Conservation (phyloP, 2,797 vertebrate species). For the Anniella stebbinsi region DNA sequence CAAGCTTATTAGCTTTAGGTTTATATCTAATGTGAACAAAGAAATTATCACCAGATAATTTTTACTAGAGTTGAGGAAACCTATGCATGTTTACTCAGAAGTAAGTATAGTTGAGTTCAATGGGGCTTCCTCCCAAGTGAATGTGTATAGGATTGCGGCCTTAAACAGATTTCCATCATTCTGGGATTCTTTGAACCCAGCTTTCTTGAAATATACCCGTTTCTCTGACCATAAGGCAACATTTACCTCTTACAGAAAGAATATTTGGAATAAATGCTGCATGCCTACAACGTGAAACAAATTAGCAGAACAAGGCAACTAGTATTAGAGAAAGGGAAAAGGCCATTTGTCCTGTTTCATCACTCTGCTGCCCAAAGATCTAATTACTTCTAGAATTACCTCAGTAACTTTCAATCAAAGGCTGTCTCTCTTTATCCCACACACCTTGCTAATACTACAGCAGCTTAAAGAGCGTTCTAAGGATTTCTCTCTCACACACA, state of each 20-base stretch:
- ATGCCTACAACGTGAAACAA: slow-evolving; percentile 64
- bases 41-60: slow-evolving; percentile 11
- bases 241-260: slow-evolving; percentile 12
- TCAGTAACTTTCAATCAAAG: slow-evolving; percentile 72
- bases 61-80: slow-evolving; percentile 8
- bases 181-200: slow-evolving; percentile 43
- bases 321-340: slow-evolving; percentile 60
- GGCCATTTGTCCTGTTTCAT: slow-evolving; percentile 72
- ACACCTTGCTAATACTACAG: slow-evolving; percentile 63
- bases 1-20: neutral
- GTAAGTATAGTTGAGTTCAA: neutral
- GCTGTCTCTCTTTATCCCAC: slow-evolving; percentile 61
- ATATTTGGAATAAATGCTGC: slow-evolving; percentile 57
- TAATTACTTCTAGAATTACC: slow-evolving; percentile 76
- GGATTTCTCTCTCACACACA: slow-evolving; percentile 34
- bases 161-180: neutral
- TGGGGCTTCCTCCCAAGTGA: neutral
- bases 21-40: neutral
- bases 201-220: slow-evolving; percentile 51
- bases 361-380: slow-evolving; percentile 68
- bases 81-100: neutral
- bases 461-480: slow-evolving; percentile 63
- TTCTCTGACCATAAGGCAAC: slow-evolving; percentile 9
- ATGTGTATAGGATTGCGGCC: neutral
- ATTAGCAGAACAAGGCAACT: slow-evolving; percentile 63